Percentiles rank a stretch among this genome's conserved stretches.
Evolutionary conservation across 1,140 invertebrate genomes (phyloP).

Genomic region (Sesamia nonagrioides): DNA sequence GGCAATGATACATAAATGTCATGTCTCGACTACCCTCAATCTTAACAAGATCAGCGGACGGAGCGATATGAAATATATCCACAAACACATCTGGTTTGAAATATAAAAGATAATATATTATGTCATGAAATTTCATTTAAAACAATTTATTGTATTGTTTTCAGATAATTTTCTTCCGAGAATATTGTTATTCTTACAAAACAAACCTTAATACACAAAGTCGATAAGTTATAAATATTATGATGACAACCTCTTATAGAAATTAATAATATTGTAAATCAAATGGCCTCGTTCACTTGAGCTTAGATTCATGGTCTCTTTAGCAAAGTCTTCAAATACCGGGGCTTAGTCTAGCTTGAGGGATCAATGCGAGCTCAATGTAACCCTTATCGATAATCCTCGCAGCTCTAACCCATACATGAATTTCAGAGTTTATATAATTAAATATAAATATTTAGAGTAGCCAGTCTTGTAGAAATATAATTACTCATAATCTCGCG

Average conservation of each 20-base stretch:
- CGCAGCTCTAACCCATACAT: background rate
- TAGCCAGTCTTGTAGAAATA: background rate
- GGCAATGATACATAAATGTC: slow-evolving; percentile 23
- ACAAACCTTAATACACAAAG: too few species aligned
- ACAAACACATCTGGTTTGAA: slow-evolving; percentile 1
- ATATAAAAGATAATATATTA: background rate
- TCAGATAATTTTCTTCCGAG: too few species aligned
- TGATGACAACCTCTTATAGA: background rate
- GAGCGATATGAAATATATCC: background rate
- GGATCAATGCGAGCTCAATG: background rate
- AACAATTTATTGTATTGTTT: too few species aligned
- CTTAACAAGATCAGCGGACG: slow-evolving; percentile 30
- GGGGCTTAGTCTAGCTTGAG: slow-evolving; percentile 16
- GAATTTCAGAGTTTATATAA: background rate
- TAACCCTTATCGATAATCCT: slow-evolving; percentile 8
- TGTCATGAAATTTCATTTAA: too few species aligned
- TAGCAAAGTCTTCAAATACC: background rate
- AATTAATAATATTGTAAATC: background rate
- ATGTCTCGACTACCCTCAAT: slow-evolving; percentile 17
- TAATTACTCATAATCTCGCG: too few species aligned
- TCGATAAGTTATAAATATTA: background rate
- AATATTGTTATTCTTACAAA: too few species aligned
- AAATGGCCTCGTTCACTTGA: slow-evolving; percentile 9
- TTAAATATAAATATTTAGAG: too few species aligned
- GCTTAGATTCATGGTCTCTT: slow-evolving; percentile 8